These are phyloP conservation scores for Otus sunia DNA, from an alignment of 2,113 vertebrate species.

Conservation along the genomic window DNA sequence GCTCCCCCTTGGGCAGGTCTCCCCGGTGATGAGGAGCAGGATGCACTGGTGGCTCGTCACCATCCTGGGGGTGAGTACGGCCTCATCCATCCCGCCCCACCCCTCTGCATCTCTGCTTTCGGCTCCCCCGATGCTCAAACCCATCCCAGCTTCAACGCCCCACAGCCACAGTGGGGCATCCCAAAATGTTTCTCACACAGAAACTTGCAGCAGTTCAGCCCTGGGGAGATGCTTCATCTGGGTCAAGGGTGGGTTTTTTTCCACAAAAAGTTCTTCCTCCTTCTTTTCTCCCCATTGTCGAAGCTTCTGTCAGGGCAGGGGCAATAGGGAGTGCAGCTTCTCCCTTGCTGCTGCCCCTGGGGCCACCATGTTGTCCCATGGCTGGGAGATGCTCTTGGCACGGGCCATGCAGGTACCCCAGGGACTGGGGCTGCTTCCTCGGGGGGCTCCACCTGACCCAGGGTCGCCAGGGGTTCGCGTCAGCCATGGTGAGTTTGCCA, in stretches of 20 bases:
- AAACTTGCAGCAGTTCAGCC: background rate
- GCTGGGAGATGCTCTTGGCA: background rate
- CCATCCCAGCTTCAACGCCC: background rate
- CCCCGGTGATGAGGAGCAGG: background rate
- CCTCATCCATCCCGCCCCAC: background rate
- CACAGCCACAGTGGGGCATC: accelerated
- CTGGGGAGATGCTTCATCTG: background rate
- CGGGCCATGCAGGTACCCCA: background rate
- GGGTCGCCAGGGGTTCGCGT: background rate
- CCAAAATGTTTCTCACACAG: background rate
- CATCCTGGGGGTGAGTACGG: background rate
- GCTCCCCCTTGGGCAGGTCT: background rate
- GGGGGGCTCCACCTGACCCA: background rate
- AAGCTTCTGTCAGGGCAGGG: background rate
- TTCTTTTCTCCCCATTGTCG: background rate
- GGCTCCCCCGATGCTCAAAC: background rate
- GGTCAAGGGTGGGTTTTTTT: background rate
- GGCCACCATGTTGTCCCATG: background rate
- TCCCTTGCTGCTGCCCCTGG: background rate
- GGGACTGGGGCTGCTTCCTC: background rate
- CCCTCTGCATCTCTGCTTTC: background rate
- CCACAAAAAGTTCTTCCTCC: background rate
- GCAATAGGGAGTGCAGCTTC: background rate
- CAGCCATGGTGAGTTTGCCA: accelerated
- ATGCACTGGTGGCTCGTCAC: conserved; percentile 36